Evolutionary conservation across 2,113 vertebrate species (phyloP).

Genomic region (Vicugna pacos): DNA sequence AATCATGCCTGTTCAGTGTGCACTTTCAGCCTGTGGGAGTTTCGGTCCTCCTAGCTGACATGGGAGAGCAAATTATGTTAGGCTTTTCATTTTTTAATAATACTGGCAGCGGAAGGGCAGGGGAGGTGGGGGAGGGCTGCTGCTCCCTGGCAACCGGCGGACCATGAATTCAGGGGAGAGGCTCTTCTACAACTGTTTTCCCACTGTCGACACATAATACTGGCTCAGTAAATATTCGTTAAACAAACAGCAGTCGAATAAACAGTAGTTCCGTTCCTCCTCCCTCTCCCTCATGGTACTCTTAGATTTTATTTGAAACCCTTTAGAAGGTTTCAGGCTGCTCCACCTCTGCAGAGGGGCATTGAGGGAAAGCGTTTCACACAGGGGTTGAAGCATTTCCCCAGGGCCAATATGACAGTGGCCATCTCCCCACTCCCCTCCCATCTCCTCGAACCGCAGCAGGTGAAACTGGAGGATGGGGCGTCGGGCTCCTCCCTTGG

Average conservation of each 20-base stretch:
- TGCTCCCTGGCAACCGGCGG: not conserved
- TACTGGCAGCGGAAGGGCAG: not conserved
- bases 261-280: not conserved
- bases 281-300: not conserved
- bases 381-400: not conserved
- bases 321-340: not conserved
- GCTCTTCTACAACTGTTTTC: not conserved
- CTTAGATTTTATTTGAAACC: not conserved
- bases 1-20: constrained; percentile 59
- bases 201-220: not conserved
- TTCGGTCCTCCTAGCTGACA: not conserved
- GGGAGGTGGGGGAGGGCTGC: not conserved
- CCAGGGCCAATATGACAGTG: not conserved
- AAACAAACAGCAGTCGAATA: not conserved
- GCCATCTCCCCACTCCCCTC: not conserved
- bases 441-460: not conserved
- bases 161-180: not conserved
- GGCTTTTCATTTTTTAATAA: constrained; percentile 51
- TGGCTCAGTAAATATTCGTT: not conserved
- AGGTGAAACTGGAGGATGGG: not conserved
- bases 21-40: constrained; percentile 57
- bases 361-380: not conserved
- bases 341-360: not conserved
- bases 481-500: rapidly evolving
- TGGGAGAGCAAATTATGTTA: not conserved